A percentile compares a stretch with the other conserved stretches of the same genome.
phyloP scores from a whole-genome alignment of 2,797 vertebrate species.

The Myripristis jacobus region DNA sequence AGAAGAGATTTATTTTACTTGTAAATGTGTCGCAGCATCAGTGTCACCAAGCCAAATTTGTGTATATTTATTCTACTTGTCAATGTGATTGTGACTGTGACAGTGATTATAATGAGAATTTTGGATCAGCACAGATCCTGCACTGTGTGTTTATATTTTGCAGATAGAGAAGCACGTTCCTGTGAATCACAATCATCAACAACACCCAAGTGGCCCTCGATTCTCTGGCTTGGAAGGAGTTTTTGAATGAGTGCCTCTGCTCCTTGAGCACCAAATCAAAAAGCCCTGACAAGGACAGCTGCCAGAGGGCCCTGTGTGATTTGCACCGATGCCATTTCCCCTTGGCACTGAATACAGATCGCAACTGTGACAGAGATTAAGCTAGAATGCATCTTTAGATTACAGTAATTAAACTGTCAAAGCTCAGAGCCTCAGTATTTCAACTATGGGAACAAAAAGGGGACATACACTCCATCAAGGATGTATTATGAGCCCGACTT shows the following conservation, averaged over 20 bases:
- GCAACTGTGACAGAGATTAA: constrained; percentile 61
- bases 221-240: background rate
- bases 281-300: constrained; percentile 17
- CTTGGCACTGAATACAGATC: constrained; percentile 30
- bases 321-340: constrained; percentile 43
- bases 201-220: background rate
- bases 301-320: constrained; percentile 38
- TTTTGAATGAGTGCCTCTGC: constrained; percentile 1
- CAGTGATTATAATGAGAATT: too few species aligned
- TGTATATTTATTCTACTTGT: too few species aligned
- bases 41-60: too few species aligned
- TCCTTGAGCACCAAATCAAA: constrained; percentile 22
- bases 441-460: constrained; percentile 47
- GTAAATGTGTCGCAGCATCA: too few species aligned
- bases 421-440: constrained; percentile 32
- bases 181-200: background rate
- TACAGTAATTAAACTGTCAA: constrained; percentile 66
- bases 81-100: too few species aligned
- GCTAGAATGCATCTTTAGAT: constrained; percentile 58
- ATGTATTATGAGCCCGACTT: constrained; percentile 43
- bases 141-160: too few species aligned
- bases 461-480: constrained; percentile 55
- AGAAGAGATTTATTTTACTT: too few species aligned
- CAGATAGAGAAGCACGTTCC: background rate
- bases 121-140: too few species aligned